Evolutionary conservation across 2,113 vertebrate genomes (phyloP).

Genomic region (Oceanodroma tethys): DNA sequence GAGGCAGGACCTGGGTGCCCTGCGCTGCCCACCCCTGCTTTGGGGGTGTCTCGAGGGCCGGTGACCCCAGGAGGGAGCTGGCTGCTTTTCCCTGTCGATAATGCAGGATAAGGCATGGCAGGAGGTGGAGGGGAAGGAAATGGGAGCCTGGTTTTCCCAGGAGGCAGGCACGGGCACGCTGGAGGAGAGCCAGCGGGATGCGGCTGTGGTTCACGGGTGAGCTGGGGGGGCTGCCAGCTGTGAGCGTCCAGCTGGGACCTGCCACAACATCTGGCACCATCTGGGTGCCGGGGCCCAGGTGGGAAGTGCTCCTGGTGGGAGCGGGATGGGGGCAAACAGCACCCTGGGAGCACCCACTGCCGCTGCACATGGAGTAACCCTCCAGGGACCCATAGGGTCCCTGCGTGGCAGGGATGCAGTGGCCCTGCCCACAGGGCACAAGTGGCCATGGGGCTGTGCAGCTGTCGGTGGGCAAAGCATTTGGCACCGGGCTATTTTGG

Average conservation of each 20-base stretch:
- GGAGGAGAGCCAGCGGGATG: background rate
- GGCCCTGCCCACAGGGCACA: background rate
- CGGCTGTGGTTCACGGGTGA: background rate
- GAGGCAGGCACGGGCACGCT: background rate
- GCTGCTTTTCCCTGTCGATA: background rate
- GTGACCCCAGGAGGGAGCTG: background rate
- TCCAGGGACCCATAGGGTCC: background rate
- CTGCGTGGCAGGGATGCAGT: fast-evolving
- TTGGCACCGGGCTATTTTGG: background rate
- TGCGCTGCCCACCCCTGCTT: background rate
- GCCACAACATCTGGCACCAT: background rate
- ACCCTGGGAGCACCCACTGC: background rate
- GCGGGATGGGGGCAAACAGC: background rate
- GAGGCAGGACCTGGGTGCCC: background rate
- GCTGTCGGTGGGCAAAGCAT: background rate
- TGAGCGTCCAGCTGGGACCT: background rate
- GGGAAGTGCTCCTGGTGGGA: background rate
- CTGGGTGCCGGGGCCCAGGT: background rate
- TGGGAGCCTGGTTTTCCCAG: background rate
- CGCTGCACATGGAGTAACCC: background rate
- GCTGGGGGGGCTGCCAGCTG: background rate
- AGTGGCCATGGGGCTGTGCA: background rate
- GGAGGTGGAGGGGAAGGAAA: background rate
- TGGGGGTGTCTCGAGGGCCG: fast-evolving
- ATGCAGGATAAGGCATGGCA: fast-evolving